Evolutionary conservation across 2,888 invertebrate species (phyloP).

Genomic region (Phania funesta): DNA sequence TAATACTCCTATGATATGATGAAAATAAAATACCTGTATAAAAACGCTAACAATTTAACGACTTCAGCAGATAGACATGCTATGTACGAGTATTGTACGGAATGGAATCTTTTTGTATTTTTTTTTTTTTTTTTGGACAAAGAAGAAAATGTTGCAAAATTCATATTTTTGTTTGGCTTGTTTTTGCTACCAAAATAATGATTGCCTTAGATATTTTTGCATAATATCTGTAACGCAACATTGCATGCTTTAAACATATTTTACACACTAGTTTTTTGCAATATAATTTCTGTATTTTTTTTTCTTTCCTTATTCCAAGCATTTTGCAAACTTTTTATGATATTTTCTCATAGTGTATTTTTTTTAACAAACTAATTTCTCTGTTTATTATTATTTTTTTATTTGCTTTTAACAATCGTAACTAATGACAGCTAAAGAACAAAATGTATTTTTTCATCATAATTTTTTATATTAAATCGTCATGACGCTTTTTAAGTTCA

Average conservation of each 20-base stretch:
- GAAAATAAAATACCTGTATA: not conserved
- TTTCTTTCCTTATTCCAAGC: slow-evolving; percentile 1
- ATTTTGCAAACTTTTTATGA: slow-evolving; percentile 8
- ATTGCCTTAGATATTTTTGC: slow-evolving; percentile 61
- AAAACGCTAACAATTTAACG: slow-evolving; percentile 12
- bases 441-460: no score
- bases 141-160: slow-evolving; percentile 38
- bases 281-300: not conserved
- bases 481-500: no score
- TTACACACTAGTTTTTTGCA: slow-evolving; percentile 11
- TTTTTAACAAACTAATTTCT: not conserved
- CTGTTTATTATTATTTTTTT: not conserved
- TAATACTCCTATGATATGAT: slow-evolving; percentile 10
- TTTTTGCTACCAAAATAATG: slow-evolving; percentile 25
- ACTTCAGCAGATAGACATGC: not conserved
- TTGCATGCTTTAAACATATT: slow-evolving; percentile 59
- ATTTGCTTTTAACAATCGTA: slow-evolving; percentile 10
- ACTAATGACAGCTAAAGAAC: not conserved
- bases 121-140: slow-evolving; percentile 25
- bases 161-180: slow-evolving; percentile 16
- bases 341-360: slow-evolving; percentile 23
- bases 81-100: not conserved
- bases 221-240: slow-evolving; percentile 60
- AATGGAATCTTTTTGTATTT: not conserved
- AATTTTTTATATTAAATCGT: no score